Conservation (phyloP, 2,113 vertebrate genomes). For the Ptilorrhoa leucosticta region DNA sequence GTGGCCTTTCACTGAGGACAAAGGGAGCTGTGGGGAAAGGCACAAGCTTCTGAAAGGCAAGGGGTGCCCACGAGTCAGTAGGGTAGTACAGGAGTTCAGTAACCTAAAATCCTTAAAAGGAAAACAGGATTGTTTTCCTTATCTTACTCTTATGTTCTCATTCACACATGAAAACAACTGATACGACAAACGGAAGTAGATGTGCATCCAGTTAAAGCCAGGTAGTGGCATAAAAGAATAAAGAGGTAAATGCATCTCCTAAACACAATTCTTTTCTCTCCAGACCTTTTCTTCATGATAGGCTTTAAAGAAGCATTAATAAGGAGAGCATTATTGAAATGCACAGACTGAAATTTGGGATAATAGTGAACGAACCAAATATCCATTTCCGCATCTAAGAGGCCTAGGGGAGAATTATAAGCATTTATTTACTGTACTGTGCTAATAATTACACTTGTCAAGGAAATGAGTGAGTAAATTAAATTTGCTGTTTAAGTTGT, state of each 20-base stretch:
- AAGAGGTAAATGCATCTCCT: not conserved
- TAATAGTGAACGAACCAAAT: not conserved
- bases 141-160: not conserved
- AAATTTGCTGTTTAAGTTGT: not conserved
- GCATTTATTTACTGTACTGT: not conserved
- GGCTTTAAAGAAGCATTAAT: not conserved
- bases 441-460: not conserved
- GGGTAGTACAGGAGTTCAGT: not conserved
- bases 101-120: not conserved
- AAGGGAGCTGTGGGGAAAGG: not conserved
- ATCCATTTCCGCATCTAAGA: not conserved
- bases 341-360: not conserved
- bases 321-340: fast-evolving
- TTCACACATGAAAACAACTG: not conserved
- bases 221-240: not conserved
- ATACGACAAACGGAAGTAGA: fast-evolving
- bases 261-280: not conserved
- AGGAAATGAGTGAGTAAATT: not conserved
- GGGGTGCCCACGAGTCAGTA: no score
- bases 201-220: not conserved
- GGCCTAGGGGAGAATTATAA: not conserved
- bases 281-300: not conserved
- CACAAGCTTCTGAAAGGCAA: not conserved
- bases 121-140: not conserved
- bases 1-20: not conserved